Evolutionary conservation across 2,113 vertebrate species (phyloP), one percentile per base, ranked within the genome.

Genomic region (Scomber colias): DNA sequence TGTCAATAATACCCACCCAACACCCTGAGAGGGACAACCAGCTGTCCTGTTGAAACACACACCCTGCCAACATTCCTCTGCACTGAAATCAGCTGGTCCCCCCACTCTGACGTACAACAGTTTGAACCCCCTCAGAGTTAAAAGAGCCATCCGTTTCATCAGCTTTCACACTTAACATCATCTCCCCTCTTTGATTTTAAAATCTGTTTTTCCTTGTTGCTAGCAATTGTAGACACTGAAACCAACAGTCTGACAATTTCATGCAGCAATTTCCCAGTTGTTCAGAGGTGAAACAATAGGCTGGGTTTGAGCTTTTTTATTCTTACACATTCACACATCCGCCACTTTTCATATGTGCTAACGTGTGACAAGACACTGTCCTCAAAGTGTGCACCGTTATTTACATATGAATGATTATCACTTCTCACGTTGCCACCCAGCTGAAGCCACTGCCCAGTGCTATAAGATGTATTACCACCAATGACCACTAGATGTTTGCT

Each of bases 1-100:
- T 70, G 84, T 84, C 71, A 81, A 53, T 82, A 60, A 80, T 51
- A 64, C 83, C 68, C 56, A n/a, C 15, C 57, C 48, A 16, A 51
- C 2, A 55, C 70, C 56, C 64, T 21, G 60, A 72, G 67, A 61
- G 46, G 21, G 46, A 49, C 79, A 19, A 30, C 67, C 88, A 92
- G 89, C 92, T 92, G 90, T 82, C 78, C 77, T 27, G 65, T 79
- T 31, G 53, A 81, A 87, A 90, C 72, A 65, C 66, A 71, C 67
- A 53, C 81, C 77, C 77, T 62, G 70, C 73, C 79, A 67, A 56
- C 87, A 91, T 92, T 92, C 86, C 77, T 79, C 21, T 54, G 17
- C 3, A 0, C 77, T 93, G 89, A 92, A 66, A 83, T 92, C 90
- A 90, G 27, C 69, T 12, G 69, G 83, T 80, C 84, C 67, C 57